These are phyloP conservation scores for Clistopyga incitator DNA, from an alignment of 2,888 invertebrate species.

Conservation along the genomic window DNA sequence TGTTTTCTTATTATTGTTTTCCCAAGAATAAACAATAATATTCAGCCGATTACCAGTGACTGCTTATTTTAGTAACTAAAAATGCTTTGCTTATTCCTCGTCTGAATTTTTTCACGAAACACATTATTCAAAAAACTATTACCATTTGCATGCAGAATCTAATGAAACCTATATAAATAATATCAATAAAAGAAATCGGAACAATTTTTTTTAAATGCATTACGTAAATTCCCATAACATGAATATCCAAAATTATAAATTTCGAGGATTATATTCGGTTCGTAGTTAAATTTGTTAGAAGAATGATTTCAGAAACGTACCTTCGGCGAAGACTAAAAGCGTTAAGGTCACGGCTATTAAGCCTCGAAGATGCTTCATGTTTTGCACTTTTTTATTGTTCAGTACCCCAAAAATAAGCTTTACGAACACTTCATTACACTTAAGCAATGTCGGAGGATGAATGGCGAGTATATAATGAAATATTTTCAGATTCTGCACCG, in stretches of 20 bases:
- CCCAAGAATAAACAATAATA: not conserved
- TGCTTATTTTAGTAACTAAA: not conserved
- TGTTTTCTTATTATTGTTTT: too few relatives aligned
- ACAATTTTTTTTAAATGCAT: too few relatives aligned
- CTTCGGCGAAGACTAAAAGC: slow-evolving; percentile 42
- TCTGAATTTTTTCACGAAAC: too few relatives aligned
- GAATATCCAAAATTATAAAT: not conserved
- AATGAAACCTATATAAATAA: too few relatives aligned
- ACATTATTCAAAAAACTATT: too few relatives aligned
- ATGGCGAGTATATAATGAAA: not conserved
- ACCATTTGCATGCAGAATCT: too few relatives aligned
- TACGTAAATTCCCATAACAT: not conserved
- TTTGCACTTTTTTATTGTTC: slow-evolving; percentile 26
- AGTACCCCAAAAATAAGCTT: not conserved
- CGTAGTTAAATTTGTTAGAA: not conserved
- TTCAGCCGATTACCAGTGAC: not conserved
- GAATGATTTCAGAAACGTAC: slow-evolving; percentile 41
- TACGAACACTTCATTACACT: slow-evolving; percentile 60
- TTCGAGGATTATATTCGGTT: too few relatives aligned
- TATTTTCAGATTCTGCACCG: not conserved
- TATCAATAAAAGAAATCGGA: too few relatives aligned
- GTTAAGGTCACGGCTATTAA: slow-evolving; percentile 50
- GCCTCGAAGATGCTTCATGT: slow-evolving; percentile 48
- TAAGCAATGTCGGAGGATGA: slow-evolving; percentile 9
- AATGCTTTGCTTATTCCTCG: not conserved